A percentile compares a stretch with the other conserved stretches of the same genome.
Evolutionary conservation across 2,113 vertebrate species (phyloP).

Genomic region (Ornithorhynchus anatinus): DNA sequence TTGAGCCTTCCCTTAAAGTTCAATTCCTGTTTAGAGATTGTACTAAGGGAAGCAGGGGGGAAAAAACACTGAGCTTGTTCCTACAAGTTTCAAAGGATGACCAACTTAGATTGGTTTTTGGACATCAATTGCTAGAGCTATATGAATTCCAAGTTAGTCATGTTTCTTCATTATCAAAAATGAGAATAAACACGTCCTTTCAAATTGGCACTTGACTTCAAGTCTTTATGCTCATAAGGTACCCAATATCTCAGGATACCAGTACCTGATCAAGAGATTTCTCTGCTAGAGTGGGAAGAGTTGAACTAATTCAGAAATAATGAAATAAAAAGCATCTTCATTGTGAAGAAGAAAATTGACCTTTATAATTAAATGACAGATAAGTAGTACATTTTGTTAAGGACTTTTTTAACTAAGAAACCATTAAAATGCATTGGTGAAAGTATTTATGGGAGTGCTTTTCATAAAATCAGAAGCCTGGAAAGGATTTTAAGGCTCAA

Average conservation of each 20-base stretch:
- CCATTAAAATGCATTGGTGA: too few relatives aligned
- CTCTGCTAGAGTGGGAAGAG: conserved; percentile 18
- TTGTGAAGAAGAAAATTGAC: background rate
- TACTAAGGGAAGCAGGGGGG: background rate
- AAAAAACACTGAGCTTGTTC: background rate
- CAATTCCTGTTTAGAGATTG: conserved; percentile 56
- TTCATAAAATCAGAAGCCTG: too few relatives aligned
- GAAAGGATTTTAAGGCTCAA: too few relatives aligned
- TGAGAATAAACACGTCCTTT: background rate
- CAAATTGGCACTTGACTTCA: conserved; percentile 42
- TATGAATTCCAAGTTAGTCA: background rate
- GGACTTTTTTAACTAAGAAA: too few relatives aligned
- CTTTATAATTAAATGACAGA: background rate
- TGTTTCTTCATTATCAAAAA: conserved; percentile 30
- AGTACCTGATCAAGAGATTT: conserved; percentile 21
- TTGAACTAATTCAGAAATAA: background rate
- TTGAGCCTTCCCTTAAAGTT: conserved; percentile 29
- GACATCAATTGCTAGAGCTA: conserved; percentile 1
- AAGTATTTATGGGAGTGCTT: too few relatives aligned
- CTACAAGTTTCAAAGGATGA: conserved; percentile 4
- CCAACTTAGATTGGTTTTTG: background rate
- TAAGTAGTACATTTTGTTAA: background rate
- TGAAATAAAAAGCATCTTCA: background rate
- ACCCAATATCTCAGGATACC: conserved; percentile 39
- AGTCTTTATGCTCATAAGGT: background rate